Conservation (phyloP, 2,888 invertebrate genomes). For the Clivina fossor region DNA sequence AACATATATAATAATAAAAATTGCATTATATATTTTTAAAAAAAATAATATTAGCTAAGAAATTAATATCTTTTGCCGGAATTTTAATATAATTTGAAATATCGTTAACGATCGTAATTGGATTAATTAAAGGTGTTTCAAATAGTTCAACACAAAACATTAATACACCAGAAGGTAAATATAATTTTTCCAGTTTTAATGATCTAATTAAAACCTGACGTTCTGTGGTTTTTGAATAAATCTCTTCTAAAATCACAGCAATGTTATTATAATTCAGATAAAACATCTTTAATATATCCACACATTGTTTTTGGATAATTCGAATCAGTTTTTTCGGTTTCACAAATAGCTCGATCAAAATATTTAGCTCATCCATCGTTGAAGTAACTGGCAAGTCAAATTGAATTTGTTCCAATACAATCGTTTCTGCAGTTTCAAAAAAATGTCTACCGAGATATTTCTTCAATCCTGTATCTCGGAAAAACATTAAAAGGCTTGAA, state of each 20-base stretch:
- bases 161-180: conserved; percentile 46
- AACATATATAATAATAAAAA: no score
- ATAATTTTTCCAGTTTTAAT: conserved; percentile 45
- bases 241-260: conserved; percentile 44
- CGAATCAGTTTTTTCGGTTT: conserved; percentile 43
- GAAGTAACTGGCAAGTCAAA: conserved; percentile 45
- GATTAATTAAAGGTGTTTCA: conserved; percentile 40
- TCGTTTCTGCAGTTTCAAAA: conserved; percentile 43
- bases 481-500: conserved; percentile 36
- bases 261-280: conserved; percentile 43
- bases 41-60: conserved; percentile 38
- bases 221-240: conserved; percentile 43
- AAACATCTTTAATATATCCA: conserved; percentile 44
- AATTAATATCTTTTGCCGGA: conserved; percentile 44
- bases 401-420: conserved; percentile 44
- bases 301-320: conserved; percentile 43
- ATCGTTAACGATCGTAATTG: conserved; percentile 40
- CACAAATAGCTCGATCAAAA: conserved; percentile 45
- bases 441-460: conserved; percentile 38
- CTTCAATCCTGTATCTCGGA: conserved; percentile 41
- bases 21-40: no score
- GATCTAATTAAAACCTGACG: conserved; percentile 42
- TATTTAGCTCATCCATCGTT: conserved; percentile 47
- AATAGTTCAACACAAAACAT: conserved; percentile 36
- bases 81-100: conserved; percentile 44